Evolutionary conservation across 2,113 vertebrate species (phyloP).

Genomic region (Thamnaconus septentrionalis): DNA sequence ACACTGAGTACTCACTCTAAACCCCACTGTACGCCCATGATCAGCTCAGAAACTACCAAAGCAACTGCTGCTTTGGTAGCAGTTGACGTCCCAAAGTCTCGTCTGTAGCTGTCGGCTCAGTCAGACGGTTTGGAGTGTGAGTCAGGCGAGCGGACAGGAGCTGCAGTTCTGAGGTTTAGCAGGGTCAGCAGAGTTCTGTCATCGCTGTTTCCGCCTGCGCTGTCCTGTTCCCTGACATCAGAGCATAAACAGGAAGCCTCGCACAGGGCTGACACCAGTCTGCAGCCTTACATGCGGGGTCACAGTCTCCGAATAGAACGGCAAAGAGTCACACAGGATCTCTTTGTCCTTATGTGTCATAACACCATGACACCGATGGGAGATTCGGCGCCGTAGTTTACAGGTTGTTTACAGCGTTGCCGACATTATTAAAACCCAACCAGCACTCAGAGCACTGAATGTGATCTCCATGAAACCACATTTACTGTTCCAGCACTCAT

Average conservation of each 20-base stretch:
- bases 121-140: too few species aligned
- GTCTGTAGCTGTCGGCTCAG: too few species aligned
- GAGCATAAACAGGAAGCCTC: slow-evolving; percentile 66
- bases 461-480: slow-evolving; percentile 9
- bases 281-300: slow-evolving; percentile 30
- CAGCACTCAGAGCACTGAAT: slow-evolving; percentile 12
- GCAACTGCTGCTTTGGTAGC: background rate
- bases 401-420: slow-evolving; percentile 33
- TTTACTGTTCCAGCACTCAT: slow-evolving; percentile 3
- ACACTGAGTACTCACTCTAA: slow-evolving; percentile 14
- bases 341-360: slow-evolving; percentile 19
- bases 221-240: slow-evolving; percentile 62
- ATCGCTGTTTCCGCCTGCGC: slow-evolving; percentile 50
- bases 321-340: slow-evolving; percentile 9
- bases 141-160: slow-evolving; percentile 14
- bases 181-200: slow-evolving; percentile 52
- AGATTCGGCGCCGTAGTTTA: slow-evolving; percentile 21
- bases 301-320: slow-evolving; percentile 16
- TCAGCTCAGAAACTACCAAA: slow-evolving; percentile 21
- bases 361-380: slow-evolving; percentile 17
- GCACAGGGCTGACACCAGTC: slow-evolving; percentile 38
- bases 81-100: too few species aligned
- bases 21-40: background rate
- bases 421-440: slow-evolving; percentile 11
- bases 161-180: slow-evolving; percentile 37